Percentiles rank a stretch among this genome's conserved stretches.
These are phyloP conservation scores for Conops quadrifasciatus DNA, from an alignment of 2,888 invertebrate genomes.

Conservation along the genomic window DNA sequence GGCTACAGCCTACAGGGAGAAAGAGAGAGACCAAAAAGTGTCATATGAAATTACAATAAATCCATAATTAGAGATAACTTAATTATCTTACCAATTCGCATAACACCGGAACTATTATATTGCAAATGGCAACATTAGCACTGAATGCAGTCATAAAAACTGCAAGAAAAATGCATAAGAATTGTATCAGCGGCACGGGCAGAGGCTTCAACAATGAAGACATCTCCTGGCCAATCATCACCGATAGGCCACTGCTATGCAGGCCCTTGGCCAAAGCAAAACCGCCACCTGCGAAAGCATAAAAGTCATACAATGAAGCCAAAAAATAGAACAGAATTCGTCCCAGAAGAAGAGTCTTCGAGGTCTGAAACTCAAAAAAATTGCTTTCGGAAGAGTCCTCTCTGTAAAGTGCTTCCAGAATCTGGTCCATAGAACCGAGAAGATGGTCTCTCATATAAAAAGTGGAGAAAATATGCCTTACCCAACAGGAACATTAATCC, in stretches of 20 bases:
- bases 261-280: conserved; percentile 87
- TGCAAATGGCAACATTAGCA: conserved; percentile 87
- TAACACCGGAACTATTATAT: conserved; percentile 82
- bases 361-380: neutral
- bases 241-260: conserved; percentile 77
- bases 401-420: conserved; percentile 39
- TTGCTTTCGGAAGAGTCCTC: neutral
- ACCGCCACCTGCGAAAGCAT: conserved; percentile 75
- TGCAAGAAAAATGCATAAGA: conserved; percentile 71
- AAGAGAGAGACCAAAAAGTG: conserved; percentile 9
- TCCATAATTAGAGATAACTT: too few relatives aligned
- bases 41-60: neutral
- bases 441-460: too few relatives aligned
- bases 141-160: conserved; percentile 68
- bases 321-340: too few relatives aligned
- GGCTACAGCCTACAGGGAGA: conserved; percentile 69
- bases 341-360: too few relatives aligned
- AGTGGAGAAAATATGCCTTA: conserved; percentile 46
- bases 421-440: too few relatives aligned
- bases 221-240: conserved; percentile 72
- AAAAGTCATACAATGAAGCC: neutral
- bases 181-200: conserved; percentile 71
- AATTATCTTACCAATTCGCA: conserved; percentile 70
- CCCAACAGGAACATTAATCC: conserved; percentile 82
- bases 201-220: conserved; percentile 73